Evolutionary conservation across 2,888 invertebrate genomes (phyloP).

Genomic region (Zootermopsis nevadensis): DNA sequence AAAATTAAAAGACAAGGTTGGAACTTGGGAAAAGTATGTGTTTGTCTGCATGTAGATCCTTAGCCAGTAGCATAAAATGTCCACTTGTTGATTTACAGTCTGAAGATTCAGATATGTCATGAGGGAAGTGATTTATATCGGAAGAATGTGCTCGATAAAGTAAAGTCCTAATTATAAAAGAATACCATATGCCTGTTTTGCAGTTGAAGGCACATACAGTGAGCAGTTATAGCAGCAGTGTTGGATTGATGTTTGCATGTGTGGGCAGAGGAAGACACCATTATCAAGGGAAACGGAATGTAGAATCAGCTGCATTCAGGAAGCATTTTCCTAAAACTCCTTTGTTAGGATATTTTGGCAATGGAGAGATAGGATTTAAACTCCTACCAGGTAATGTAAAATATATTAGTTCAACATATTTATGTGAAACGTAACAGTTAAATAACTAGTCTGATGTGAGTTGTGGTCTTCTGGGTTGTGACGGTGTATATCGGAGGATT

Average conservation of each 20-base stretch:
- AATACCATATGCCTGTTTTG: not conserved
- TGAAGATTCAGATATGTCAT: too few relatives aligned
- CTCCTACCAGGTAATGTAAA: conserved; percentile 53
- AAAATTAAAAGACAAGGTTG: too few relatives aligned
- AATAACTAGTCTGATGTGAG: too few relatives aligned
- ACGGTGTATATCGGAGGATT: too few relatives aligned
- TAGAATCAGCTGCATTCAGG: conserved; percentile 61
- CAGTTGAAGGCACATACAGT: conserved; percentile 15
- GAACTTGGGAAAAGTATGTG: too few relatives aligned
- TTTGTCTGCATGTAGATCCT: too few relatives aligned
- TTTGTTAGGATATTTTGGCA: conserved; percentile 64
- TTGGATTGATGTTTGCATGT: conserved; percentile 64
- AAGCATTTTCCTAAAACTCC: conserved; percentile 63
- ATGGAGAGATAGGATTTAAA: conserved; percentile 63
- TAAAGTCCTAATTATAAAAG: too few relatives aligned
- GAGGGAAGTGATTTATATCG: too few relatives aligned
- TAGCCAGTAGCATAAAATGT: too few relatives aligned
- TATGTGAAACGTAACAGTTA: not conserved
- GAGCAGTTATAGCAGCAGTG: conserved; percentile 51
- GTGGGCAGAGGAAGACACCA: conserved; percentile 60
- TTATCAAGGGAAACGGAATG: conserved; percentile 58
- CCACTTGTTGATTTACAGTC: too few relatives aligned
- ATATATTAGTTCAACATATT: not conserved
- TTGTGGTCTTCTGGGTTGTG: too few relatives aligned
- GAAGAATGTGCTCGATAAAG: not conserved